These are phyloP conservation scores for Pilophorus perplexus DNA, from an alignment of 2,888 invertebrate genomes.

Conservation along the genomic window DNA sequence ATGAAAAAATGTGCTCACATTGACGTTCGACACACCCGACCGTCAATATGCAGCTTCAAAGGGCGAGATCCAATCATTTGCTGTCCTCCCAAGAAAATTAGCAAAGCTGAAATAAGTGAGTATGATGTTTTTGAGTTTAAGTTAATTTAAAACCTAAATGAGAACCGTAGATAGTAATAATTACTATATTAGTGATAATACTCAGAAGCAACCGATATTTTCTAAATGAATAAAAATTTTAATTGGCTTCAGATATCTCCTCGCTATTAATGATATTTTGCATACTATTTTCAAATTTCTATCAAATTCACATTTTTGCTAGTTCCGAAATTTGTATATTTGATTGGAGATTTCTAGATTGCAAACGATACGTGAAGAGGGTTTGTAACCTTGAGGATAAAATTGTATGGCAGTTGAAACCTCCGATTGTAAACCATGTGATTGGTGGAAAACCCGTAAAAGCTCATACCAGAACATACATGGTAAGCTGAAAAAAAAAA, in stretches of 20 bases:
- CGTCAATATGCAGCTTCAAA: conserved; percentile 48
- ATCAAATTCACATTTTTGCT: too few relatives aligned
- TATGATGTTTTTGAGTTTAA: background rate
- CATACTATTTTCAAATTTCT: too few relatives aligned
- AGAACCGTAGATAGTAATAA: too few relatives aligned
- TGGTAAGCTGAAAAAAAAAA: background rate
- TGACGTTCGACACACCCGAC: conserved; percentile 31
- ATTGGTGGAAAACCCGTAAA: conserved; percentile 15
- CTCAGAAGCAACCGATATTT: too few relatives aligned
- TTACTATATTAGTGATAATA: too few relatives aligned
- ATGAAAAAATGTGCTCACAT: conserved; percentile 32
- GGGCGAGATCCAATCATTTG: conserved; percentile 48
- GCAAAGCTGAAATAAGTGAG: conserved; percentile 30
- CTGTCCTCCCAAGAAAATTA: conserved; percentile 45
- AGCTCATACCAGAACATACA: background rate
- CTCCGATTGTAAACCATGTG: conserved; percentile 9
- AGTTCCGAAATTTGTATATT: too few relatives aligned
- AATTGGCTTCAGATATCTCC: too few relatives aligned
- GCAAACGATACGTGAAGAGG: conserved; percentile 13
- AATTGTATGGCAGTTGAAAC: conserved; percentile 9
- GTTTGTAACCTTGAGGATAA: conserved; percentile 9
- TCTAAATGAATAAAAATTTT: too few relatives aligned
- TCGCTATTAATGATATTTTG: too few relatives aligned
- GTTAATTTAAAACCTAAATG: background rate
- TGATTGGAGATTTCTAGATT: conserved; percentile 37